Percentiles rank a stretch among this genome's conserved stretches.
phyloP scores from a whole-genome alignment of 2,888 invertebrate species.

The Eulithis prunata region DNA sequence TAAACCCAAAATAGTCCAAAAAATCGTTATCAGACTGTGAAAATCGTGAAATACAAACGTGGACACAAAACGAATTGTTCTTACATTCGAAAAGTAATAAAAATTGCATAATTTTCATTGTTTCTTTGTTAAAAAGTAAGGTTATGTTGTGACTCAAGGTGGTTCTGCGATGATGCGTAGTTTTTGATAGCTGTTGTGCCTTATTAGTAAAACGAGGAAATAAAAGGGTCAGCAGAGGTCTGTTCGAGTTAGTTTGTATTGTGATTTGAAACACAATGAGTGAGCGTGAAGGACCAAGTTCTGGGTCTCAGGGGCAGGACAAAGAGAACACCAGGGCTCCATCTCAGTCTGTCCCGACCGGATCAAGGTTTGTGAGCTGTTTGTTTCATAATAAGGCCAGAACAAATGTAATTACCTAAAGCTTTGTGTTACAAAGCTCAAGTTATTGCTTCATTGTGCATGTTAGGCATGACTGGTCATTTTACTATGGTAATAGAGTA shows the following conservation, averaged over 20 bases:
- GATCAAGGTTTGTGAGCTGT: conserved; percentile 59
- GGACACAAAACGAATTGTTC: conserved; percentile 18
- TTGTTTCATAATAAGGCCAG: no score
- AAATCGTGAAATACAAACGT: conserved; percentile 8
- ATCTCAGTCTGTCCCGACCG: conserved; percentile 67
- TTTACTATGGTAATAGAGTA: no score
- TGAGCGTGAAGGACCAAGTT: conserved; percentile 67
- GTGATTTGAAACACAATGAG: conserved; percentile 59
- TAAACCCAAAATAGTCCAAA: conserved; percentile 40
- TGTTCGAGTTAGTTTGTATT: conserved; percentile 52
- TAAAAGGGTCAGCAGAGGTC: conserved; percentile 48
- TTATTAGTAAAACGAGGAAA: conserved; percentile 66
- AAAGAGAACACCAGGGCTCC: conserved; percentile 58
- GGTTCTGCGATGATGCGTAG: conserved; percentile 61
- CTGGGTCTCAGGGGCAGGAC: conserved; percentile 60
- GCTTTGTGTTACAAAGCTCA: no score
- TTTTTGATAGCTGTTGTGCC: conserved; percentile 60
- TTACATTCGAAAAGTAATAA: conserved; percentile 7
- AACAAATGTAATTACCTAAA: no score
- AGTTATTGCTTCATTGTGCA: not conserved
- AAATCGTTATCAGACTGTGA: conserved; percentile 28
- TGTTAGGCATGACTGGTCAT: not conserved
- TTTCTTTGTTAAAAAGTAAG: conserved; percentile 60
- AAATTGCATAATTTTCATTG: conserved; percentile 16
- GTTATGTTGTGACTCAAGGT: conserved; percentile 71